phyloP scores from a whole-genome alignment of 2,888 invertebrate genomes.

The Microctonus aethiopoides region DNA sequence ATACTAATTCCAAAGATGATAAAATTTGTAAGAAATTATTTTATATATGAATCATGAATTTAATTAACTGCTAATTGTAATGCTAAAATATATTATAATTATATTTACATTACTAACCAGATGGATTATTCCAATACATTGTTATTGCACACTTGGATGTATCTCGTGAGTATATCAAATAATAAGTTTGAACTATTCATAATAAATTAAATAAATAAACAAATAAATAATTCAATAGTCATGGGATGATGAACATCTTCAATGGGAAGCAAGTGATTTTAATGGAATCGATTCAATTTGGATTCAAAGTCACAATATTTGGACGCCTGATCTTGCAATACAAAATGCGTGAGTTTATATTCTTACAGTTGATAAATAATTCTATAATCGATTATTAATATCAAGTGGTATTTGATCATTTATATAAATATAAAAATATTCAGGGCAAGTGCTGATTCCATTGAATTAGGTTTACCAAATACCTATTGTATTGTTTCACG shows the following conservation, averaged over 20 bases:
- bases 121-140: conserved; percentile 60
- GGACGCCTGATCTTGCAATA: conserved; percentile 80
- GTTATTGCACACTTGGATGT: conserved; percentile 61
- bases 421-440: background rate
- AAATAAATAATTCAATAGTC: conserved; percentile 60
- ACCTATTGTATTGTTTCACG: conserved; percentile 68
- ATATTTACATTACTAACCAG: conserved; percentile 36
- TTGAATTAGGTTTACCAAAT: conserved; percentile 34
- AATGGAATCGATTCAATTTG: conserved; percentile 71
- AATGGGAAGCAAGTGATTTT: conserved; percentile 78
- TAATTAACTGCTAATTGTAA: background rate
- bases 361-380: background rate
- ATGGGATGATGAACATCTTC: conserved; percentile 78
- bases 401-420: background rate
- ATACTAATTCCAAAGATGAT: conserved; percentile 71
- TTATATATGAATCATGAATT: background rate
- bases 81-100: conserved; percentile 7
- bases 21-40: conserved; percentile 58
- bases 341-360: conserved; percentile 75
- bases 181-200: conserved; percentile 9
- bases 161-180: conserved; percentile 50
- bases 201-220: conserved; percentile 1
- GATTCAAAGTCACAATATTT: conserved; percentile 75
- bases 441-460: conserved; percentile 28
- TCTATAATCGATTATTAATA: background rate